A percentile compares a stretch with the other conserved stretches of the same genome.
phyloP scores from a whole-genome alignment of 2,888 invertebrate genomes.

The Cerastis rubricosa region DNA sequence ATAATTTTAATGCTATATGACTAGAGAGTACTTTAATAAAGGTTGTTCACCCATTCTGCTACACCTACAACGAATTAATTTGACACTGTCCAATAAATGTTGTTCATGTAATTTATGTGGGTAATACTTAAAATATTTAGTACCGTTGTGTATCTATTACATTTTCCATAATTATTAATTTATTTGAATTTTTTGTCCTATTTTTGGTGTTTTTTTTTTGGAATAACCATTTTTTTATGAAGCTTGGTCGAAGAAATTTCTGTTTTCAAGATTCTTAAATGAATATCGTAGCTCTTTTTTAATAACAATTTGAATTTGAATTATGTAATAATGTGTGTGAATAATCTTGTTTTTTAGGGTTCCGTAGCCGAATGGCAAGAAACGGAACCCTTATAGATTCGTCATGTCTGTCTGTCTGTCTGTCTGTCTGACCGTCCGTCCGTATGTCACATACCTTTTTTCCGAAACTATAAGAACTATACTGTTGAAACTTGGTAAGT shows the following conservation, averaged over 20 bases:
- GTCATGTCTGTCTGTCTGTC: too few species aligned
- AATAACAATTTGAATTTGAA: too few species aligned
- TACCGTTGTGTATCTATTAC: constrained; percentile 4
- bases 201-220: background rate
- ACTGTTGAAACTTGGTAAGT: too few species aligned
- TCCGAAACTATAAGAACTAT: too few species aligned
- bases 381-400: too few species aligned
- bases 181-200: background rate
- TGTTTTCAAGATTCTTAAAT: background rate
- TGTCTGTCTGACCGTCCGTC: too few species aligned
- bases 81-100: constrained; percentile 6
- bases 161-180: background rate
- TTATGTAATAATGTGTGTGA: too few species aligned
- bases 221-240: background rate
- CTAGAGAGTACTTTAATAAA: constrained; percentile 4
- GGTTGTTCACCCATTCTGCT: constrained; percentile 7
- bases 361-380: too few species aligned
- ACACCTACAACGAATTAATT: constrained; percentile 31
- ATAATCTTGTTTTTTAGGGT: too few species aligned
- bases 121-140: background rate
- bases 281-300: background rate
- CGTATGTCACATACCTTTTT: too few species aligned
- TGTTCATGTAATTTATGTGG: constrained; percentile 8
- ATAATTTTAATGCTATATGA: constrained; percentile 15
- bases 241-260: background rate